phyloP scores from a whole-genome alignment of 2,113 vertebrate species.

The Danionella cerebrum region DNA sequence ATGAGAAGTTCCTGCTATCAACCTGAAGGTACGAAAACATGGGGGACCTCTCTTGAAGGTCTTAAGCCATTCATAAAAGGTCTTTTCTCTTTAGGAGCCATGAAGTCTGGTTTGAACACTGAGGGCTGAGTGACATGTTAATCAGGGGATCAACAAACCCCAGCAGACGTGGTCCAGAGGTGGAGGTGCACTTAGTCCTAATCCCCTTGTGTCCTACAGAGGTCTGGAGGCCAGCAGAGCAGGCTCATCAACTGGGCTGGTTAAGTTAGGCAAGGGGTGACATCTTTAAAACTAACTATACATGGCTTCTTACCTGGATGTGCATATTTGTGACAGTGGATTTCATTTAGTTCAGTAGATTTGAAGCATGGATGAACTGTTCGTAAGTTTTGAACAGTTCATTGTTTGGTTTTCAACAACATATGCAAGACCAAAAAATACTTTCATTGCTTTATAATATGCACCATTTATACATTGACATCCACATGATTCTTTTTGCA shows the following conservation, averaged over 20 bases:
- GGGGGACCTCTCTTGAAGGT: conserved; percentile 1
- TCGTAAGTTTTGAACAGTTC: too few species aligned
- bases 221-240: conserved; percentile 1
- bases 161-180: conserved; percentile 55
- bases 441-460: too few species aligned
- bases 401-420: too few species aligned
- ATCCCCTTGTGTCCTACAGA: conserved; percentile 48
- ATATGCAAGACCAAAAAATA: too few species aligned
- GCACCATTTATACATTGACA: too few species aligned
- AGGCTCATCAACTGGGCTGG: conserved; percentile 1
- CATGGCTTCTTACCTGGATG: background rate
- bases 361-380: too few species aligned
- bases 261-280: background rate
- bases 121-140: conserved; percentile 65
- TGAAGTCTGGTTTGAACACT: conserved; percentile 45
- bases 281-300: background rate
- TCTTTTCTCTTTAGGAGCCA: conserved; percentile 47
- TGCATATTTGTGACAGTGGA: too few species aligned
- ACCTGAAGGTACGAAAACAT: conserved; percentile 43
- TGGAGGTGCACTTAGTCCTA: conserved; percentile 55
- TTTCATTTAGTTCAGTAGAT: too few species aligned
- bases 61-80: conserved; percentile 46
- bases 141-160: conserved; percentile 58
- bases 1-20: conserved; percentile 29
- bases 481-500: too few species aligned